Evolutionary conservation across 2,797 vertebrate genomes (phyloP), one percentile per base, ranked within the genome.

Genomic region (Antennarius maculatus): DNA sequence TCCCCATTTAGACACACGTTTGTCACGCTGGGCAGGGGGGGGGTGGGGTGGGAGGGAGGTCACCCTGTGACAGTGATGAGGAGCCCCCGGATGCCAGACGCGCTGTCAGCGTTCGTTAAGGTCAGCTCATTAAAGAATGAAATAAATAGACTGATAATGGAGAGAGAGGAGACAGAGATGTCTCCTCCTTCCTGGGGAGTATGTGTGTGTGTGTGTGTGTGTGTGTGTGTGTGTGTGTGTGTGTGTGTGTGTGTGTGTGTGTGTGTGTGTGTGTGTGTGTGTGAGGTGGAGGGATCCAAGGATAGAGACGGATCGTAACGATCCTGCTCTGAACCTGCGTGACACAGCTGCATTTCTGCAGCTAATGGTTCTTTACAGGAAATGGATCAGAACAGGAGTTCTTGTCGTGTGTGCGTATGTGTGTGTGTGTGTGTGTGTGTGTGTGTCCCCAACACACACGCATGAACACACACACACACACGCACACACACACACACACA

Each of bases 281-380:
- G 23, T 23, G 23, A 23, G 23, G 23, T 23, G 23, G 77, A 74
- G 54, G 73, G 71, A 79, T 79, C 74, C 65, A 39, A 69, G 6
- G 6, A 56, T 27, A 68, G 76, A 74, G 81, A 84, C 42, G 54
- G 77, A 83, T 77, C 18, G 61, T 64, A 77, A 71, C 42, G 71
- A 85, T 76, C 76, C 78, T 89, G 78, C 63, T 79, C 74, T 86
- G 87, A 92, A 88, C 83, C 88, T 80, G 66, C 5, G 17, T n/a
- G 66, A 81, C 89, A 71, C 80, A 85, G 79, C 84, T 81, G 85
- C 54, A 42, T 86, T 82, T 87, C 72, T 74, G 78, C 82, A 74
- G 76, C 78, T 92, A 91, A 91, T 89, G 89, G 90, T 89, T 89
- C 87, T 86, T 88, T 88, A 82, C 84, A 85, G 87, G 79, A 87